Percentiles rank a stretch among this genome's conserved stretches.
These are phyloP conservation scores for Nycteola revayana DNA, from an alignment of 2,888 invertebrate species.

Conservation along the genomic window DNA sequence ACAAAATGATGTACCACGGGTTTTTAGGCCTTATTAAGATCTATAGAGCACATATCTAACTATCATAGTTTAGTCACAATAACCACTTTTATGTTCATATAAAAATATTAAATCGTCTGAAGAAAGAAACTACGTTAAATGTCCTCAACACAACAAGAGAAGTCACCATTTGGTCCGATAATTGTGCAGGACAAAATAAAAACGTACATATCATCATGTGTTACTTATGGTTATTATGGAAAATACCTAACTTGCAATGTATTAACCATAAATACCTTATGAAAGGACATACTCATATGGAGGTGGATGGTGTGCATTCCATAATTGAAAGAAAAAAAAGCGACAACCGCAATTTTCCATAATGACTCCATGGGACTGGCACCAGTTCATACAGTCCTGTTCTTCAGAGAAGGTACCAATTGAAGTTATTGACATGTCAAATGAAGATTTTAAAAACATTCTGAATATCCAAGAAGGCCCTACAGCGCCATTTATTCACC, in stretches of 20 bases:
- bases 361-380: too few relatives aligned
- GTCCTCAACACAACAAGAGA: too few relatives aligned
- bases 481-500: constrained; percentile 1
- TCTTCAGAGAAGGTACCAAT: constrained; percentile 5
- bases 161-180: constrained; percentile 9
- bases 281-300: constrained; percentile 19
- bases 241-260: constrained; percentile 6
- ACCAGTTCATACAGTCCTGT: constrained; percentile 1
- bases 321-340: constrained; percentile 10
- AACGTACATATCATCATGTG: constrained; percentile 3
- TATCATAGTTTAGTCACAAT: too few relatives aligned
- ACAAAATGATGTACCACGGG: too few relatives aligned
- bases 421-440: constrained; percentile 5
- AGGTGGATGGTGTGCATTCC: constrained; percentile 13
- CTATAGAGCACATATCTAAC: too few relatives aligned
- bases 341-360: too few relatives aligned
- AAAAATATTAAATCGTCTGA: too few relatives aligned
- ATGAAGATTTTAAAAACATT: constrained; percentile 1
- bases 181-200: constrained; percentile 5
- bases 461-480: constrained; percentile 2
- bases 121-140: too few relatives aligned
- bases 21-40: too few relatives aligned
- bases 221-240: constrained; percentile 8
- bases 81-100: too few relatives aligned
- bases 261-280: constrained; percentile 17